phyloP scores from a whole-genome alignment of 1,140 invertebrate species.

The Pogonus chalceus region DNA sequence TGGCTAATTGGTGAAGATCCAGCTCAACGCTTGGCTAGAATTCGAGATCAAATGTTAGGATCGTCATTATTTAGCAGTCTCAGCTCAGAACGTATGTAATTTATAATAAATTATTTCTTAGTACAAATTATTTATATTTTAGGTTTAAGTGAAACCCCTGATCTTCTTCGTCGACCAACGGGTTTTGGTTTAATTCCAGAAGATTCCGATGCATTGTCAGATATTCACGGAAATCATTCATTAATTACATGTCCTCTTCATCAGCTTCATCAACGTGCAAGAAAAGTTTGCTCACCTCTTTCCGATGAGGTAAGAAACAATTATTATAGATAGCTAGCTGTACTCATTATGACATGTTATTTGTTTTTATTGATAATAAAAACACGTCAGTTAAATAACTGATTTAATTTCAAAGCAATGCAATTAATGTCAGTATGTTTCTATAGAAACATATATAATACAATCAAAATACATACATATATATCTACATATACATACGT shows the following conservation, averaged over 20 bases:
- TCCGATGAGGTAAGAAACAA: conserved; percentile 22
- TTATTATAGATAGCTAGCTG: too few species aligned
- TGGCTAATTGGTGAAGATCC: conserved; percentile 60
- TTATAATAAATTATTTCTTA: not conserved
- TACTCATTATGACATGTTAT: too few species aligned
- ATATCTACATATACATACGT: too few species aligned
- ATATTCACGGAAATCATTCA: conserved; percentile 12
- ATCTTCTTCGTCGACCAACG: conserved; percentile 22
- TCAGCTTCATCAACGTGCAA: conserved; percentile 27
- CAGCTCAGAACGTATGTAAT: conserved; percentile 29
- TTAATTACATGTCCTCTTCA: conserved; percentile 21
- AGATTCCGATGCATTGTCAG: not conserved
- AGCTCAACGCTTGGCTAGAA: conserved; percentile 24
- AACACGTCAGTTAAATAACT: too few species aligned
- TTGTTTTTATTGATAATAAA: too few species aligned
- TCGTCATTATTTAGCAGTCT: conserved; percentile 30
- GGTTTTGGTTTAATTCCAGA: not conserved
- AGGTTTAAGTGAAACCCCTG: conserved; percentile 31
- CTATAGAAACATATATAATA: too few species aligned
- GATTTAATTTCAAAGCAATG: too few species aligned
- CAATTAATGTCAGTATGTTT: too few species aligned
- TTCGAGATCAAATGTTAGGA: conserved; percentile 28
- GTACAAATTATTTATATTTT: conserved; percentile 10
- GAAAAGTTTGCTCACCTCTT: conserved; percentile 21
- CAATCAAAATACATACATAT: too few species aligned